A percentile compares a stretch with the other conserved stretches of the same genome.
Evolutionary conservation across 2,113 vertebrate species (phyloP).

Genomic region (Arothron firmamentum): DNA sequence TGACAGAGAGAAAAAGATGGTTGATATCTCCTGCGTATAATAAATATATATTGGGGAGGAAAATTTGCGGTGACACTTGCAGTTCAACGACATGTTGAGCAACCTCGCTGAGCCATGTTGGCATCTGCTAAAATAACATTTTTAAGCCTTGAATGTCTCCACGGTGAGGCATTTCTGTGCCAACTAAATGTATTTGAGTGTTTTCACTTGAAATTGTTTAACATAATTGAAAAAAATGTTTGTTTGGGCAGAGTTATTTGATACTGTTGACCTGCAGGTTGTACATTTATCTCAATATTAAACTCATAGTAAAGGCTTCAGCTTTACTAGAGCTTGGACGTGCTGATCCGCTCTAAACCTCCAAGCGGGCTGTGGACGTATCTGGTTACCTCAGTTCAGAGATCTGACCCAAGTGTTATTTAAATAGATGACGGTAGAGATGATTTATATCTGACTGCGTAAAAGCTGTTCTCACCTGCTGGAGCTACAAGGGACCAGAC

Average conservation of each 20-base stretch:
- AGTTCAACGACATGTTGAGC: no score
- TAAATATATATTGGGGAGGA: no score
- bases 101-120: no score
- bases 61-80: no score
- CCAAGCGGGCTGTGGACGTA: slow-evolving; percentile 8
- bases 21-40: no score
- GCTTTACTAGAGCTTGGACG: slow-evolving; percentile 8
- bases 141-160: no score
- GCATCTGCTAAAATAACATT: no score
- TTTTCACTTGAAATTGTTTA: no score
- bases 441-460: slow-evolving; percentile 37
- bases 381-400: slow-evolving; percentile 38
- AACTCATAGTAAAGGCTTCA: slow-evolving; percentile 14
- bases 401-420: slow-evolving; percentile 35
- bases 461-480: slow-evolving; percentile 31
- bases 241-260: background rate
- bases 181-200: no score
- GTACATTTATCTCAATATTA: slow-evolving; percentile 6
- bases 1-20: no score
- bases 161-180: no score
- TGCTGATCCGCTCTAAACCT: slow-evolving; percentile 27
- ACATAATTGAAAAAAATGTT: no score
- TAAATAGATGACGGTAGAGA: slow-evolving; percentile 28
- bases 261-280: slow-evolving; percentile 19
- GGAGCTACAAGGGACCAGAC: slow-evolving; percentile 17